These are phyloP conservation scores for Bombus vancouverensis DNA, from an alignment of 1,140 invertebrate genomes.

Conservation along the genomic window DNA sequence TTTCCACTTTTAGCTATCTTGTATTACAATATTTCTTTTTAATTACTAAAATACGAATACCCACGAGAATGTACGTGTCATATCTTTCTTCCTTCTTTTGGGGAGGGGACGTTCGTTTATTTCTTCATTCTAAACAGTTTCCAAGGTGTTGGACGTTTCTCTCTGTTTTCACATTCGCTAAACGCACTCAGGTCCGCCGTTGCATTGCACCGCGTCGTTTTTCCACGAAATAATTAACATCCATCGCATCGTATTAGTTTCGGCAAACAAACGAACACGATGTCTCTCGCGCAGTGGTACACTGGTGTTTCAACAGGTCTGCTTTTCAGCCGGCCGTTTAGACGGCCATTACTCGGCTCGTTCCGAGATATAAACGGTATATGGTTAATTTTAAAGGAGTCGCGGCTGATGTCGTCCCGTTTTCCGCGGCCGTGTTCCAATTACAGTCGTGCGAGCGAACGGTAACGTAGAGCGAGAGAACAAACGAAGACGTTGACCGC, in stretches of 20 bases:
- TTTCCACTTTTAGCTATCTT: not conserved
- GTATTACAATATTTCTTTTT: too few relatives aligned
- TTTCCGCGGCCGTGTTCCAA: constrained; percentile 19
- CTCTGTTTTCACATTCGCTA: too few relatives aligned
- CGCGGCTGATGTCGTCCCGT: constrained; percentile 10
- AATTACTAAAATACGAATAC: too few relatives aligned
- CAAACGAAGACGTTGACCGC: constrained; percentile 18
- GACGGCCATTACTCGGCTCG: constrained; percentile 11
- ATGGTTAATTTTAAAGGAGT: constrained; percentile 57
- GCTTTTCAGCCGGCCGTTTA: constrained; percentile 7
- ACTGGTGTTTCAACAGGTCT: constrained; percentile 26
- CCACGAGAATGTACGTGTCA: too few relatives aligned
- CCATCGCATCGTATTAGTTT: not conserved
- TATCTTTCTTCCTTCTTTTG: too few relatives aligned
- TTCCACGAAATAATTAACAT: not conserved
- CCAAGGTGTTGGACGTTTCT: too few relatives aligned
- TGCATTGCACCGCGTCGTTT: too few relatives aligned
- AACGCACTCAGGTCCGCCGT: too few relatives aligned
- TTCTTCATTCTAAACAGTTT: too few relatives aligned
- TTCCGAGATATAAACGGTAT: constrained; percentile 45
- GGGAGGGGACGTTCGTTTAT: too few relatives aligned
- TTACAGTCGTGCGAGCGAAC: not conserved
- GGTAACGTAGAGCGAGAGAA: not conserved
- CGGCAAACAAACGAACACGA: not conserved
- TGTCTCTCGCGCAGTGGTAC: not conserved